A percentile compares a stretch with the other conserved stretches of the same genome.
Conservation (phyloP, 2,797 vertebrate species). For the Acipenser ruthenus region DNA sequence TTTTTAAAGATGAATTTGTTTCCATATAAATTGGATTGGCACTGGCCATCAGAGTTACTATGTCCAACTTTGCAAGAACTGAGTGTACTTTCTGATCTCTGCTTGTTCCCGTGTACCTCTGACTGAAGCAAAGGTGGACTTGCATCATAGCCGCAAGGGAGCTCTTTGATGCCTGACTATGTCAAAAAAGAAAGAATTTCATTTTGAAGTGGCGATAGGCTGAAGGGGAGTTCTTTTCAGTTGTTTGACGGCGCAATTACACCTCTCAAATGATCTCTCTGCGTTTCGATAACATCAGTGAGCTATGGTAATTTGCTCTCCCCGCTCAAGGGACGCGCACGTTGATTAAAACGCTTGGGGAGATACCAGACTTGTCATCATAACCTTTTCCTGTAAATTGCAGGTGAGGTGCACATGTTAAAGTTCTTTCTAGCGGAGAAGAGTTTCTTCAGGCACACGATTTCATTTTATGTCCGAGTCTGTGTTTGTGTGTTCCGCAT, state of each 20-base stretch:
- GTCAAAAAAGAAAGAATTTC: conserved; percentile 71
- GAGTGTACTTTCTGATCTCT: too few relatives aligned
- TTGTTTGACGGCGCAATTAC: conserved; percentile 74
- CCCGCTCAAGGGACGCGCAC: conserved; percentile 30
- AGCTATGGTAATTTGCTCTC: conserved; percentile 56
- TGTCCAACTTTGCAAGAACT: too few relatives aligned
- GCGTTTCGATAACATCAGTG: conserved; percentile 58
- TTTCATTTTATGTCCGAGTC: conserved; percentile 1
- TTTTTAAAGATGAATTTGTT: too few relatives aligned
- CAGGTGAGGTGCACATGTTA: conserved; percentile 9
- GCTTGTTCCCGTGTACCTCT: too few relatives aligned
- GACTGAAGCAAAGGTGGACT: background rate
- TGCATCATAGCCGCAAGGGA: conserved; percentile 37
- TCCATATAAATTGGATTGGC: too few relatives aligned
- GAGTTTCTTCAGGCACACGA: background rate
- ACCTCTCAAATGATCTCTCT: conserved; percentile 53
- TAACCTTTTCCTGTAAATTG: conserved; percentile 32
- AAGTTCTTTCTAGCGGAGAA: conserved; percentile 4
- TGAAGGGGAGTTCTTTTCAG: conserved; percentile 50
- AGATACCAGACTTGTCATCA: conserved; percentile 12
- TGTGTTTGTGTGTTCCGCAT: background rate
- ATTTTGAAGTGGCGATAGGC: conserved; percentile 80
- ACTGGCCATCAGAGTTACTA: too few relatives aligned
- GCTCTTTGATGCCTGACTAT: conserved; percentile 75
- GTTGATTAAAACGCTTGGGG: conserved; percentile 44